Evolutionary conservation across 2,113 vertebrate genomes (phyloP).

Genomic region (Equus przewalskii): DNA sequence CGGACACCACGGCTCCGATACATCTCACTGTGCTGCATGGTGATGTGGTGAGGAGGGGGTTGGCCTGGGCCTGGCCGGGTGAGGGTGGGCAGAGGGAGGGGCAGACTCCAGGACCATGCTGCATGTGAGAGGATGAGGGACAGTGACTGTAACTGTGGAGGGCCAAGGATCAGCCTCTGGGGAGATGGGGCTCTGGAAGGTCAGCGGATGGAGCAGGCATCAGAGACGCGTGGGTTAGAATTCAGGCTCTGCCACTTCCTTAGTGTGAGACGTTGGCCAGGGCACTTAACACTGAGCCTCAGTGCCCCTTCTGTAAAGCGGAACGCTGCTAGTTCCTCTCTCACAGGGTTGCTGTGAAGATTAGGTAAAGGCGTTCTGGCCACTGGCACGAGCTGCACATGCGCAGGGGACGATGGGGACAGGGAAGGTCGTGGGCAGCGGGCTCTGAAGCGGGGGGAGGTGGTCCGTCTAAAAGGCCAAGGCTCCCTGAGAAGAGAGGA

Average conservation of each 20-base stretch:
- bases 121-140: background rate
- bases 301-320: background rate
- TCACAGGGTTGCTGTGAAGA: background rate
- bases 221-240: background rate
- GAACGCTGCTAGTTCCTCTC: background rate
- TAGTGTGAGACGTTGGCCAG: background rate
- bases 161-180: background rate
- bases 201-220: slow-evolving; percentile 59
- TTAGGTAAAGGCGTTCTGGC: slow-evolving; percentile 69
- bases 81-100: background rate
- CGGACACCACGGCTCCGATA: slow-evolving; percentile 86
- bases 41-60: slow-evolving; percentile 86
- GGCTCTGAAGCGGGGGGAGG: background rate
- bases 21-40: slow-evolving; percentile 86
- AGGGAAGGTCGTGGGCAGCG: background rate
- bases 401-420: background rate
- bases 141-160: background rate
- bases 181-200: background rate
- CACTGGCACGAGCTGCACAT: slow-evolving; percentile 86
- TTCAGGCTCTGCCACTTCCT: background rate
- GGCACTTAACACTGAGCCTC: background rate
- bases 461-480: background rate
- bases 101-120: background rate
- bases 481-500: background rate
- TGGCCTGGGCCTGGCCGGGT: background rate